Evolutionary conservation across 2,797 vertebrate genomes (phyloP).

Genomic region (Dallia pectoralis): DNA sequence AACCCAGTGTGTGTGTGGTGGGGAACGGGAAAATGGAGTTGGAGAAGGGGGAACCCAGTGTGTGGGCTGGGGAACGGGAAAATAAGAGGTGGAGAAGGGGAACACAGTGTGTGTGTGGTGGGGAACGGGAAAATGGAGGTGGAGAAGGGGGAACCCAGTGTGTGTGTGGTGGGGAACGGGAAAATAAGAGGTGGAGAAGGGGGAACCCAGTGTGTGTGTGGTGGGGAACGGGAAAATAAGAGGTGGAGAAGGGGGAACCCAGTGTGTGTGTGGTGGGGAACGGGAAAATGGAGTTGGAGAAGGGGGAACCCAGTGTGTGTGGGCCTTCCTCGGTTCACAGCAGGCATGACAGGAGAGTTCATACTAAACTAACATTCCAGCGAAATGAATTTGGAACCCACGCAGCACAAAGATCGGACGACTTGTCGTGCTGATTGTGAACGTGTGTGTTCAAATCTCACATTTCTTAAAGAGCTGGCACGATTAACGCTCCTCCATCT

Average conservation of each 20-base stretch:
- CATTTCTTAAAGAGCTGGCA: background rate
- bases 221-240: slow-evolving; percentile 23
- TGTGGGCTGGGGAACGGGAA: slow-evolving; percentile 24
- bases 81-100: slow-evolving; percentile 32
- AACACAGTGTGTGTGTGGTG: slow-evolving; percentile 21
- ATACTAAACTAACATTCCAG: background rate
- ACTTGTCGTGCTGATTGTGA: too few relatives aligned
- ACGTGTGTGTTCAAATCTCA: slow-evolving; percentile 5
- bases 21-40: slow-evolving; percentile 22
- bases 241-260: slow-evolving; percentile 34
- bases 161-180: slow-evolving; percentile 23
- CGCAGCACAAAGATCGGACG: background rate
- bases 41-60: slow-evolving; percentile 32
- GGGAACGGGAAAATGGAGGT: slow-evolving; percentile 22
- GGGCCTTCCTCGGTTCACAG: background rate
- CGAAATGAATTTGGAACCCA: background rate
- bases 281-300: slow-evolving; percentile 21
- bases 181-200: slow-evolving; percentile 30
- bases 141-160: slow-evolving; percentile 32
- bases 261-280: slow-evolving; percentile 24
- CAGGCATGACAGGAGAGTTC: background rate
- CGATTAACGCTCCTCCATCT: background rate
- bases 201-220: slow-evolving; percentile 22
- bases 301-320: slow-evolving; percentile 25
- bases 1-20: slow-evolving; percentile 21